Percentiles rank a stretch among this genome's conserved stretches.
Evolutionary conservation across 2,113 vertebrate species (phyloP).

Genomic region (Limanda limanda): DNA sequence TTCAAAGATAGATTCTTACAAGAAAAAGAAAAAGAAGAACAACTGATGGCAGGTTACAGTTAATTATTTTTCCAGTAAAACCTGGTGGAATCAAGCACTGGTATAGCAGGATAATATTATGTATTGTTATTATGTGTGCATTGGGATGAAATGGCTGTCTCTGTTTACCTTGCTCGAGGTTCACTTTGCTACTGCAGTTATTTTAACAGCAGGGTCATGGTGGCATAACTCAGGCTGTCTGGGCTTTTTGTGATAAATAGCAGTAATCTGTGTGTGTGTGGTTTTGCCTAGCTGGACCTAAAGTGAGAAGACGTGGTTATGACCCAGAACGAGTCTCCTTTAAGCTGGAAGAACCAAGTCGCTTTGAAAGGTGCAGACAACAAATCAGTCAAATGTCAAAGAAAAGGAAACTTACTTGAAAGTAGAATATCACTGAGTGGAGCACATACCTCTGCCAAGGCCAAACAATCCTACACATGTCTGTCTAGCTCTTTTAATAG

Average conservation of each 20-base stretch:
- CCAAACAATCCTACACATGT: conserved; percentile 11
- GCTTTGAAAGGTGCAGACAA: conserved; percentile 29
- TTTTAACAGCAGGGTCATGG: conserved; percentile 65
- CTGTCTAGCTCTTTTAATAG: neutral
- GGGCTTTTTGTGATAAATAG: conserved; percentile 32
- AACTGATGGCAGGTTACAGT: conserved; percentile 27
- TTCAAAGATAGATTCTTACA: neutral
- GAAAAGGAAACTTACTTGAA: conserved; percentile 54
- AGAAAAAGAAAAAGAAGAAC: neutral
- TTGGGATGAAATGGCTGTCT: conserved; percentile 62
- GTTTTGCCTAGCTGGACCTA: conserved; percentile 23
- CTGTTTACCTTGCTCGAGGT: conserved; percentile 64
- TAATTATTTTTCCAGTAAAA: conserved; percentile 33
- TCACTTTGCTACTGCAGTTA: conserved; percentile 53
- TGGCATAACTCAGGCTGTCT: conserved; percentile 44
- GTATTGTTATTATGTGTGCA: conserved; percentile 61
- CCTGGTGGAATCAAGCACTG: conserved; percentile 26
- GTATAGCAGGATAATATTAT: conserved; percentile 55
- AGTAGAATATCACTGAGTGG: neutral
- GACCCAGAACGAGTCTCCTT: conserved; percentile 23
- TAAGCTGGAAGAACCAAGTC: neutral
- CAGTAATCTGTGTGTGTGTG: neutral
- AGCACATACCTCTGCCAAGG: neutral
- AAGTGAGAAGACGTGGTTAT: conserved; percentile 25
- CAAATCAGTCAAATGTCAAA: conserved; percentile 39